phyloP scores from a whole-genome alignment of 2,113 vertebrate species.

The Notarius lentiginosus region DNA sequence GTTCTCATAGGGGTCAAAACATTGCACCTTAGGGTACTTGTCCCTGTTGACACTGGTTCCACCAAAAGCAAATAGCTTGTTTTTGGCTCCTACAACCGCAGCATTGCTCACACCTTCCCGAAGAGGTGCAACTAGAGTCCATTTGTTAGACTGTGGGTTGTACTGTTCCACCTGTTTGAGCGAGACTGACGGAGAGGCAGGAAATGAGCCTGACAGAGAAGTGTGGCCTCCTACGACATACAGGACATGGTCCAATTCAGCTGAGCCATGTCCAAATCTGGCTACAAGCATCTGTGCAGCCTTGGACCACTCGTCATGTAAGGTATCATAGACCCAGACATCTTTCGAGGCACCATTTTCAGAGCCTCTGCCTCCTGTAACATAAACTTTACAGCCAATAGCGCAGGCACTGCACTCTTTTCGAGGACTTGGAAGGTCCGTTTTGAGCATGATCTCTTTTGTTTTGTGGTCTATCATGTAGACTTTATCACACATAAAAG shows the following conservation, averaged over 20 bases:
- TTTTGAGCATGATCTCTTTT: slow-evolving; percentile 81
- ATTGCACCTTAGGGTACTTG: slow-evolving; percentile 81
- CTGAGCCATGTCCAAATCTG: slow-evolving; percentile 79
- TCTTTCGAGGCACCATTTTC: slow-evolving; percentile 83
- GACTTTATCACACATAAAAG: slow-evolving; percentile 84
- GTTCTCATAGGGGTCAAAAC: slow-evolving; percentile 79
- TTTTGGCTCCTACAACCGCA: slow-evolving; percentile 80
- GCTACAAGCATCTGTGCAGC: slow-evolving; percentile 80
- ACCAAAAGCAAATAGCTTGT: slow-evolving; percentile 82
- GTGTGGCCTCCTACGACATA: slow-evolving; percentile 83
- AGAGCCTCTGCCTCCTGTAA: slow-evolving; percentile 79
- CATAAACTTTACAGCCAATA: slow-evolving; percentile 83
- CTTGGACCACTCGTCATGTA: slow-evolving; percentile 84
- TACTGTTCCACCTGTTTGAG: slow-evolving; percentile 85
- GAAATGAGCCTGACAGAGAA: slow-evolving; percentile 77
- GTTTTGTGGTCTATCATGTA: slow-evolving; percentile 81
- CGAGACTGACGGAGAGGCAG: slow-evolving; percentile 81
- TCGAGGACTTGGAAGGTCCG: slow-evolving; percentile 81
- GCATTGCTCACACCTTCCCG: slow-evolving; percentile 83
- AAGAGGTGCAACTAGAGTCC: slow-evolving; percentile 80
- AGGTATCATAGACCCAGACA: slow-evolving; percentile 82
- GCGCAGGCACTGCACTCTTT: slow-evolving; percentile 84
- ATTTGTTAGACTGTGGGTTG: slow-evolving; percentile 81
- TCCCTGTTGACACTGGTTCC: slow-evolving; percentile 82
- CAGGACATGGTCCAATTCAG: slow-evolving; percentile 77